phyloP scores from a whole-genome alignment of 1,140 invertebrate species.

The Myzus persicae region DNA sequence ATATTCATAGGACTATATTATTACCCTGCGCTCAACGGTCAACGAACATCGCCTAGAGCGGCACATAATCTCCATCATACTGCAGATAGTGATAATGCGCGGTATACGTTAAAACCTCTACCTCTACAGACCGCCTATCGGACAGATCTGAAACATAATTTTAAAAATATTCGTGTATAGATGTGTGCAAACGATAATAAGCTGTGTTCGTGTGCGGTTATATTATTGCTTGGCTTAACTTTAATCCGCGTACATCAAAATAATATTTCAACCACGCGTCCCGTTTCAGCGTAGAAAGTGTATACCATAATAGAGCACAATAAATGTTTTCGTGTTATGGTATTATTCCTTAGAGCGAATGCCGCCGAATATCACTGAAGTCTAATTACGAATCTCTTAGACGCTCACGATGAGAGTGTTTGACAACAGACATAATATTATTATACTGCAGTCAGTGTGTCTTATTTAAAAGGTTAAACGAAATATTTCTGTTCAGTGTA shows the following conservation, averaged over 20 bases:
- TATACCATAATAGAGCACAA: no score
- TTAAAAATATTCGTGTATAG: background rate
- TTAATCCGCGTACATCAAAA: no score
- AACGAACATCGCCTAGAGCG: background rate
- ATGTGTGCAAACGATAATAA: background rate
- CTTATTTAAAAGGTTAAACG: no score
- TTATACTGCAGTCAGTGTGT: no score
- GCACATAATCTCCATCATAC: background rate
- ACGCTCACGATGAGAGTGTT: no score
- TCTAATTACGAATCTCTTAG: no score
- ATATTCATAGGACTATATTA: background rate
- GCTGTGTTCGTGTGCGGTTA: background rate
- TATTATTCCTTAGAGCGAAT: no score
- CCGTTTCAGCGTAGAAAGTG: no score
- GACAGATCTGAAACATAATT: conserved; percentile 2
- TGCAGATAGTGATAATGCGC: background rate
- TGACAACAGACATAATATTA: background rate
- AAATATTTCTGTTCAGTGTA: no score
- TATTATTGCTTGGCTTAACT: background rate
- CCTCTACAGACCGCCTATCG: background rate
- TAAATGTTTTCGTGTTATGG: no score
- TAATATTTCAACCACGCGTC: no score
- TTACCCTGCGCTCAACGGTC: background rate
- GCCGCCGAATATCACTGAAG: no score
- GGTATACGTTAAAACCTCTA: background rate